Evolutionary conservation across 2,888 invertebrate genomes (phyloP).

Genomic region (Teinopalpus imperialis): DNA sequence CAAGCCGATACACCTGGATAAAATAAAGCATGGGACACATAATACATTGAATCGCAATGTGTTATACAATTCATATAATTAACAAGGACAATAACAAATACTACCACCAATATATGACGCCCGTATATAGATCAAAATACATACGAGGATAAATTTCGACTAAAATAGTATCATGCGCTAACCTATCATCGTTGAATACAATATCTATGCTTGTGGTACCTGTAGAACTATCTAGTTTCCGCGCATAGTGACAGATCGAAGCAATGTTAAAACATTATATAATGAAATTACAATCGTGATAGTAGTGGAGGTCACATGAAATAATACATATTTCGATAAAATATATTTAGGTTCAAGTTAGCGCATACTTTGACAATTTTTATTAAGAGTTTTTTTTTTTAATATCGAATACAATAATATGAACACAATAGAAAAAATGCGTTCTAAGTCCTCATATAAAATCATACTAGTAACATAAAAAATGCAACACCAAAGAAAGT

Average conservation of each 20-base stretch:
- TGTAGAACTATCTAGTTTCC: slow-evolving; percentile 1
- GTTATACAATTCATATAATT: slow-evolving; percentile 35
- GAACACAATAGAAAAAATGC: slow-evolving; percentile 44
- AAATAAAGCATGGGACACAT: slow-evolving; percentile 34
- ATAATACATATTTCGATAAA: slow-evolving; percentile 22
- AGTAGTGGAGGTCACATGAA: slow-evolving; percentile 28
- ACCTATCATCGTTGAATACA: slow-evolving; percentile 26
- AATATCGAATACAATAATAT: slow-evolving; percentile 33
- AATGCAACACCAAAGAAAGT: slow-evolving; percentile 58
- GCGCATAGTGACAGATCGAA: slow-evolving; percentile 6
- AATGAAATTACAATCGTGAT: slow-evolving; percentile 18
- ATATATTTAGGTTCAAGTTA: slow-evolving; percentile 33
- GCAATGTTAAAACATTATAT: not conserved
- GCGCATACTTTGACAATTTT: slow-evolving; percentile 30
- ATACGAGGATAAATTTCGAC: slow-evolving; percentile 29
- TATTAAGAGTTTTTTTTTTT: slow-evolving; percentile 12
- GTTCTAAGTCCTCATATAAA: slow-evolving; percentile 50
- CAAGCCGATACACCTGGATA: slow-evolving; percentile 48
- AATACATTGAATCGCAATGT: slow-evolving; percentile 26
- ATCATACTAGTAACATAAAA: slow-evolving; percentile 58
- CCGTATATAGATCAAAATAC: slow-evolving; percentile 34
- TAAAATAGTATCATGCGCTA: slow-evolving; percentile 31
- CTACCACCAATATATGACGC: slow-evolving; percentile 44
- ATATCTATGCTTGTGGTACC: slow-evolving; percentile 14
- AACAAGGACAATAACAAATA: slow-evolving; percentile 43